These are phyloP conservation scores for Drosophila arizonae DNA, from an alignment of 1,140 invertebrate species.

Conservation along the genomic window DNA sequence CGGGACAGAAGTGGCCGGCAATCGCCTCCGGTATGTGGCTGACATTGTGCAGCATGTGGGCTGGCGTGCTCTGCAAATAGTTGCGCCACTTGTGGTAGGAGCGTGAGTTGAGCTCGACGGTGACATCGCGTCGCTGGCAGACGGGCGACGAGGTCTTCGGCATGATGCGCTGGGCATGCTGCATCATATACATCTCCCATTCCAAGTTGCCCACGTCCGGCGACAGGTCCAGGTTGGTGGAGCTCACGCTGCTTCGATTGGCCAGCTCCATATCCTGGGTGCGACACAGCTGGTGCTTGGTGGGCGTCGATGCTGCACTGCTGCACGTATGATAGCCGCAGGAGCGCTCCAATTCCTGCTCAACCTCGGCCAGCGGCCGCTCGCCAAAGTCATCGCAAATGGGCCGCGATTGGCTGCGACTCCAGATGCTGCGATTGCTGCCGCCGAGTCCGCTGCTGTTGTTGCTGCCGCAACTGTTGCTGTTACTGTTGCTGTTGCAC, in stretches of 20 bases:
- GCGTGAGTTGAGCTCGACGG: slow-evolving; percentile 8
- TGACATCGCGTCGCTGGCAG: slow-evolving; percentile 31
- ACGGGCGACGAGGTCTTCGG: slow-evolving; percentile 77
- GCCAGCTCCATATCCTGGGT: slow-evolving; percentile 59
- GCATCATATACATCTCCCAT: slow-evolving; percentile 81
- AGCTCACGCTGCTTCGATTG: neutral
- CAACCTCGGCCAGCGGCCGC: slow-evolving; percentile 33
- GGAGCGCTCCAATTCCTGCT: slow-evolving; percentile 46
- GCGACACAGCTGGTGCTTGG: slow-evolving; percentile 40
- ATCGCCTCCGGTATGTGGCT: slow-evolving; percentile 77
- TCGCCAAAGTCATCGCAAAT: slow-evolving; percentile 72
- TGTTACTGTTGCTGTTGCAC: slow-evolving; percentile 24
- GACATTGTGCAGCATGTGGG: slow-evolving; percentile 73
- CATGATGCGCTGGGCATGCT: slow-evolving; percentile 65
- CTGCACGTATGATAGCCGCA: slow-evolving; percentile 67
- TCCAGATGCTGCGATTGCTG: slow-evolving; percentile 45
- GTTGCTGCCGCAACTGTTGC: slow-evolving; percentile 16
- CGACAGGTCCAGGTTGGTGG: neutral
- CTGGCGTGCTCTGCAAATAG: slow-evolving; percentile 68
- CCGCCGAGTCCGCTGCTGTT: slow-evolving; percentile 23
- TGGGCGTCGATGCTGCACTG: slow-evolving; percentile 59
- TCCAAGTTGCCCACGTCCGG: slow-evolving; percentile 57
- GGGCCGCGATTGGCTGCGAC: slow-evolving; percentile 41
- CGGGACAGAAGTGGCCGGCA: slow-evolving; percentile 73
- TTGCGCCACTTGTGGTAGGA: slow-evolving; percentile 76